phyloP scores from a whole-genome alignment of 1,140 invertebrate genomes.

The Protaetia brevitarsis region DNA sequence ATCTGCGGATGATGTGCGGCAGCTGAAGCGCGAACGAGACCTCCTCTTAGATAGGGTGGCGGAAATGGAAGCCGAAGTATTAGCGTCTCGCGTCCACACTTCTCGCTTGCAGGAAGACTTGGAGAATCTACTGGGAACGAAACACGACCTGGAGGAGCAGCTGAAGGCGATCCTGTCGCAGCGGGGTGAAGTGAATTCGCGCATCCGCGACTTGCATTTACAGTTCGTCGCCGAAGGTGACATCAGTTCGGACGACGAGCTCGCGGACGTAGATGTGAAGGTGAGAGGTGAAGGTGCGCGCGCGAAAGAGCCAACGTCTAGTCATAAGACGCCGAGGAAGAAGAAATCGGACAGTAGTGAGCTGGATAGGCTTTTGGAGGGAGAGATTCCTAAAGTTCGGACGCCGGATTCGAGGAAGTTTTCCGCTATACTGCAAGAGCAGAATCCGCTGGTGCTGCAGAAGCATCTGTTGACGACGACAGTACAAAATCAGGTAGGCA shows the following conservation, averaged over 20 bases:
- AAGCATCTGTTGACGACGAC: conserved; percentile 77
- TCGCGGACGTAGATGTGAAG: background rate
- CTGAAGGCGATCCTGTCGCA: conserved; percentile 56
- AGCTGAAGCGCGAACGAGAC: conserved; percentile 68
- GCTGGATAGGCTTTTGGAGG: conserved; percentile 50
- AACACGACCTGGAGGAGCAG: conserved; percentile 62
- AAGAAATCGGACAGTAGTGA: conserved; percentile 29
- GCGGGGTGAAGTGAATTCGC: conserved; percentile 52
- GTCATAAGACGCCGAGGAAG: conserved; percentile 9
- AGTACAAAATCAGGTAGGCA: conserved; percentile 76
- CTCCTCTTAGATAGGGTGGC: conserved; percentile 61
- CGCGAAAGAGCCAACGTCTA: background rate
- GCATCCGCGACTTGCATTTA: conserved; percentile 50
- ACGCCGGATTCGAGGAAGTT: conserved; percentile 66
- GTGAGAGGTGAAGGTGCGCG: background rate
- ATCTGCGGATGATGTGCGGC: conserved; percentile 50
- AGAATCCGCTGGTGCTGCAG: conserved; percentile 76
- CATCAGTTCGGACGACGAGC: background rate
- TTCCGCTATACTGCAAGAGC: conserved; percentile 76
- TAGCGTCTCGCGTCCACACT: conserved; percentile 60
- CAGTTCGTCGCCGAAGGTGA: conserved; percentile 47
- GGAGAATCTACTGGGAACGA: conserved; percentile 57
- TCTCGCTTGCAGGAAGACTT: conserved; percentile 62
- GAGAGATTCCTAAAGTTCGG: conserved; percentile 55
- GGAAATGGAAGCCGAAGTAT: conserved; percentile 68